These are phyloP conservation scores for Sarcophaga variegata DNA, from an alignment of 2,888 invertebrate genomes.

Conservation along the genomic window DNA sequence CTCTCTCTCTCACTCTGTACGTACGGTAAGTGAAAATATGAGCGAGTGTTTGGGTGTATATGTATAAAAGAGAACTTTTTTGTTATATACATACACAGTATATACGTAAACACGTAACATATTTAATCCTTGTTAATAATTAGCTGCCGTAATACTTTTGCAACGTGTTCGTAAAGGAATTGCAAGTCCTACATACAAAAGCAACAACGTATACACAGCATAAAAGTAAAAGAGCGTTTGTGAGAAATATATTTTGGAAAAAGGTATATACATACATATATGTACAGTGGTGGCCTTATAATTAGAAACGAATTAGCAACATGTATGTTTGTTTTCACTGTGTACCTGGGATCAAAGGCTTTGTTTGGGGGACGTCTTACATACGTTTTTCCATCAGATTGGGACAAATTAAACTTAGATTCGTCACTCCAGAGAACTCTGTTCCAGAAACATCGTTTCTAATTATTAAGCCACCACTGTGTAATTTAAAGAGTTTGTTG, in stretches of 20 bases:
- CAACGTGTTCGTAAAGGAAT: constrained; percentile 56
- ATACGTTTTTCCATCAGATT: no score
- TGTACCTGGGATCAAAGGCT: no score
- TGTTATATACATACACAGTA: constrained; percentile 2
- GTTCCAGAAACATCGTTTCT: no score
- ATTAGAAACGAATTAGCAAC: no score
- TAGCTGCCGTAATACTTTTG: constrained; percentile 72
- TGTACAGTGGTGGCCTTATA: no score
- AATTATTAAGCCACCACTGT: no score
- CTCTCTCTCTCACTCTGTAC: background rate
- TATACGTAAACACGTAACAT: constrained; percentile 70
- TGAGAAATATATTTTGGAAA: background rate
- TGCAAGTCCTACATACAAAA: background rate
- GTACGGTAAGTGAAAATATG: background rate
- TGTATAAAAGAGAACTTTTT: background rate
- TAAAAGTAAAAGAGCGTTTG: background rate
- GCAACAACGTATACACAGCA: background rate
- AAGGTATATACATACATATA: background rate
- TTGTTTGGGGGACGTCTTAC: no score
- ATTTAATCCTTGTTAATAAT: constrained; percentile 72
- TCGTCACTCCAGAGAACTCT: no score
- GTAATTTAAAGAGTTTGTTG: constrained; percentile 24
- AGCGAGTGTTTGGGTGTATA: background rate
- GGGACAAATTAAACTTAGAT: no score
- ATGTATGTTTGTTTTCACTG: no score